Percentiles rank a stretch among this genome's conserved stretches.
These are phyloP conservation scores for Centropristis striata DNA, from an alignment of 2,113 vertebrate genomes.

Conservation along the genomic window DNA sequence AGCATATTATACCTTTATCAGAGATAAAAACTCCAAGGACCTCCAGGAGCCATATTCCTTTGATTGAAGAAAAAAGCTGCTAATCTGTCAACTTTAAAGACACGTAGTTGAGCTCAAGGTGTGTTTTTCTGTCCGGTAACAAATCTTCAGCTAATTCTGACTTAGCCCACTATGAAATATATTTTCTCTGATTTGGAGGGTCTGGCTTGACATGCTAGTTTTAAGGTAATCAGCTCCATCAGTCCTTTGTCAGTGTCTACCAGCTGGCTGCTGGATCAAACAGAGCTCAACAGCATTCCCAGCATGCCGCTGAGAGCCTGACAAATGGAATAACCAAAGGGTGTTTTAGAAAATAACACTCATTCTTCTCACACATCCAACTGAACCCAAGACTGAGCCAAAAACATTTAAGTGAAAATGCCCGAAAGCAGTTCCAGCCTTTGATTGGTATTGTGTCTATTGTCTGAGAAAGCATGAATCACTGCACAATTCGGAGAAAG, in stretches of 20 bases:
- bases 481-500: slow-evolving; percentile 10
- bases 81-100: slow-evolving; percentile 48
- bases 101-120: slow-evolving; percentile 1
- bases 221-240: slow-evolving; percentile 59
- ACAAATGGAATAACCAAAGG: slow-evolving; percentile 55
- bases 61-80: slow-evolving; percentile 13
- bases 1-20: slow-evolving; percentile 42
- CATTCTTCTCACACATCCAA: slow-evolving; percentile 36
- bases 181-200: slow-evolving; percentile 34
- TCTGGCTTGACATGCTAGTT: slow-evolving; percentile 33
- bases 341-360: slow-evolving; percentile 47
- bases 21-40: slow-evolving; percentile 33
- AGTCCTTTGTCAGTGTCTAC: slow-evolving; percentile 36
- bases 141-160: slow-evolving; percentile 37
- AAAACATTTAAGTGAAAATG: slow-evolving; percentile 32
- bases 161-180: not conserved
- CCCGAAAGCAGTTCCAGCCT: slow-evolving; percentile 13
- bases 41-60: slow-evolving; percentile 24
- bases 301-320: slow-evolving; percentile 33
- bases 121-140: slow-evolving; percentile 8
- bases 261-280: slow-evolving; percentile 59
- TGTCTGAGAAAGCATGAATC: slow-evolving; percentile 29
- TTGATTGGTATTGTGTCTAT: slow-evolving; percentile 41
- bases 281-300: slow-evolving; percentile 32
- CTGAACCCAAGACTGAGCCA: not conserved